Conservation (phyloP, 1,140 invertebrate genomes). For the Oreohelix idahoensis region DNA sequence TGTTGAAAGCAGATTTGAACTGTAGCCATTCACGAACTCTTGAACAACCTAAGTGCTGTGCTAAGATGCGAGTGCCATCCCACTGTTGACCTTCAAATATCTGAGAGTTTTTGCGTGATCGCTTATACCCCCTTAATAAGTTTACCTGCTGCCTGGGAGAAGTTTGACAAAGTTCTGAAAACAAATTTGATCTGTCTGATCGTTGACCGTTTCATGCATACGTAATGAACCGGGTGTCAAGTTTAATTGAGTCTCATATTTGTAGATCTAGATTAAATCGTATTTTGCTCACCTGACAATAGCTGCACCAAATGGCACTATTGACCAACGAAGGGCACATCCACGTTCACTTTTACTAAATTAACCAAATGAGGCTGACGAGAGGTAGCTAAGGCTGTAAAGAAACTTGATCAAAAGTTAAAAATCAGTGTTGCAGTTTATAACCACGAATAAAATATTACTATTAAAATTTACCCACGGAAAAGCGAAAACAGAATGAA, state of each 20-base stretch:
- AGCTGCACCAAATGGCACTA: too few species aligned
- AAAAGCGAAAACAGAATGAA: too few species aligned
- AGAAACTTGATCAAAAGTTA: too few species aligned
- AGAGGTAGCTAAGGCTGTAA: too few species aligned
- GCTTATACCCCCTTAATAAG: background rate
- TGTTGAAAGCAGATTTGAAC: background rate
- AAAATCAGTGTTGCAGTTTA: too few species aligned
- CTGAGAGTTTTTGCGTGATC: background rate
- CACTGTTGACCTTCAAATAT: background rate
- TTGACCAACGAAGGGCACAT: too few species aligned
- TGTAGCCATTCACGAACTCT: background rate
- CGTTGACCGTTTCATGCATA: background rate
- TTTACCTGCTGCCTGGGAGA: background rate
- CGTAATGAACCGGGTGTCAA: background rate
- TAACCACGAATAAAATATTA: too few species aligned
- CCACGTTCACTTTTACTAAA: too few species aligned
- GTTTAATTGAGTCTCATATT: background rate
- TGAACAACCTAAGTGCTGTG: background rate
- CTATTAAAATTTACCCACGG: too few species aligned
- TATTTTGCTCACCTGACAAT: too few species aligned
- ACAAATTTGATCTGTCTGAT: background rate
- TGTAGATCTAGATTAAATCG: too few species aligned
- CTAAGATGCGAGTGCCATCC: background rate
- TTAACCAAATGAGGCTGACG: too few species aligned
- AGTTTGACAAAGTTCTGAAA: background rate